These are phyloP conservation scores for Xestobium rufovillosum DNA, from an alignment of 2,888 invertebrate species.

Conservation along the genomic window DNA sequence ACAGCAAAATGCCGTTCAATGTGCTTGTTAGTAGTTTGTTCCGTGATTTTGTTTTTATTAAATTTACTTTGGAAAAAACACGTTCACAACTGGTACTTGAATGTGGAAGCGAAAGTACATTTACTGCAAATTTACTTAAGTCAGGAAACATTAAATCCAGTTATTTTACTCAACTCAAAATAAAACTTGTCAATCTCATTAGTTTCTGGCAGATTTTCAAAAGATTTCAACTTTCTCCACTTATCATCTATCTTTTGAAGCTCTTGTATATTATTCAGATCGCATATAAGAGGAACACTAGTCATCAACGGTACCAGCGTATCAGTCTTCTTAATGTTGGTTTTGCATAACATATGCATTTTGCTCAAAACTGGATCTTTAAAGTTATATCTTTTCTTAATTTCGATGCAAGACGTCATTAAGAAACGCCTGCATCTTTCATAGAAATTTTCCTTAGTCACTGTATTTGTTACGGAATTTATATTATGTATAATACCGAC, in stretches of 20 bases:
- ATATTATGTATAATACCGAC: neutral
- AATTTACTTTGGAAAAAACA: conserved; percentile 2
- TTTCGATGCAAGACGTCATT: conserved; percentile 1
- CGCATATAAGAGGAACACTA: too few relatives aligned
- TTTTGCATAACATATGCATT: neutral
- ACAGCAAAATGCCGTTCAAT: conserved; percentile 1
- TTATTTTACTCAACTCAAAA: neutral
- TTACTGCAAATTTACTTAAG: neutral
- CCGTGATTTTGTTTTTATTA: conserved; percentile 2
- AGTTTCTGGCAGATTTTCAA: neutral
- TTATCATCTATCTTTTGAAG: neutral
- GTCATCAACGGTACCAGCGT: too few relatives aligned
- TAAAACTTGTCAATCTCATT: neutral
- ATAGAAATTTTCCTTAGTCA: neutral
- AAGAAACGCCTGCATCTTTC: conserved; percentile 1
- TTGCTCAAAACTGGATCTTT: neutral
- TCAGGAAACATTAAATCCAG: neutral
- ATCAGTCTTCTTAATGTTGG: neutral
- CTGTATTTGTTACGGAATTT: neutral
- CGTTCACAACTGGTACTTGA: conserved; percentile 1
- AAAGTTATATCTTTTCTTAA: conserved; percentile 1
- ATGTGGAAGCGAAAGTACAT: conserved; percentile 1
- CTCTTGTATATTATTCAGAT: too few relatives aligned
- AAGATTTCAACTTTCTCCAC: conserved; percentile 2
- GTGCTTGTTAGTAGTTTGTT: neutral